A percentile compares a stretch with the other conserved stretches of the same genome.
Conservation (phyloP, 2,113 vertebrate species). For the Gallinago jamesoni region DNA sequence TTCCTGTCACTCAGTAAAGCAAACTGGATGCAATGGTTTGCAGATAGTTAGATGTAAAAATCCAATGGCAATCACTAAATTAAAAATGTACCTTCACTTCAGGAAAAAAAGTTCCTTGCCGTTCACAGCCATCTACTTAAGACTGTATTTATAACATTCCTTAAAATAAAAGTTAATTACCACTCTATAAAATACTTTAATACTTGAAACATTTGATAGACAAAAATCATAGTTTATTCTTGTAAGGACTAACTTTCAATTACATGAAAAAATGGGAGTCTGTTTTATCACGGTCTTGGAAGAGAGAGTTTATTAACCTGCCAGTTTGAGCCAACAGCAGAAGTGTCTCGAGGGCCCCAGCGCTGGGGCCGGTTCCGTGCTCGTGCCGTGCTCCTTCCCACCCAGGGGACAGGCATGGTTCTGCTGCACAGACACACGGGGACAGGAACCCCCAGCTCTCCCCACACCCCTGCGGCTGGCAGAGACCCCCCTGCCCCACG, state of each 20-base stretch:
- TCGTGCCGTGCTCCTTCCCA: fast-evolving
- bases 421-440: not conserved
- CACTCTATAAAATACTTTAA: not conserved
- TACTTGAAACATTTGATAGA: not conserved
- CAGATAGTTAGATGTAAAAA: not conserved
- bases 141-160: not conserved
- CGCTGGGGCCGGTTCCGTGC: too few relatives aligned
- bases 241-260: not conserved
- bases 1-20: not conserved
- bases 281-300: not conserved
- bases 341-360: too few relatives aligned
- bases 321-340: not conserved
- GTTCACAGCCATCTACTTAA: not conserved
- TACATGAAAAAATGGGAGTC: not conserved
- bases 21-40: not conserved
- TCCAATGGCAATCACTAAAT: not conserved
- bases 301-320: not conserved
- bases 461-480: not conserved
- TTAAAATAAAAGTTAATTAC: constrained; percentile 11
- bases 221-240: not conserved
- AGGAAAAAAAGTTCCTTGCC: not conserved
- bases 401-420: fast-evolving
- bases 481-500: fast-evolving
- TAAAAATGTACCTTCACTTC: not conserved
- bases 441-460: not conserved